Evolutionary conservation across 92 coral and sea anemone genomes (phyloP).

Genomic region (Actinernus sp.): DNA sequence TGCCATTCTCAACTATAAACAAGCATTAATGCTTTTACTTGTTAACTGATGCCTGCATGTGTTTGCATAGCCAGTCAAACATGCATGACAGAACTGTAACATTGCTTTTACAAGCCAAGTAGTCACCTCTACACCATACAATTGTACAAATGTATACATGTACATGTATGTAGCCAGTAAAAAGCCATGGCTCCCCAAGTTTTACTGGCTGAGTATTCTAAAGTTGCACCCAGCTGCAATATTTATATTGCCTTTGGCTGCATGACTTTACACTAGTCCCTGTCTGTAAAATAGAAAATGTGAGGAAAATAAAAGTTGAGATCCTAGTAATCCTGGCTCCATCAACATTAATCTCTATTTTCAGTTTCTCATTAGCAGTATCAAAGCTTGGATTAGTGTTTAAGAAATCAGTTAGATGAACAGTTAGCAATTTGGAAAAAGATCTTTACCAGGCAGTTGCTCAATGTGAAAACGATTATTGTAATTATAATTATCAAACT

Average conservation of each 20-base stretch:
- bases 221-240: slow-evolving; percentile 51
- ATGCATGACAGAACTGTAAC: too few relatives aligned
- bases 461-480: slow-evolving; percentile 39
- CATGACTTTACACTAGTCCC: slow-evolving; percentile 39
- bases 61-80: too few relatives aligned
- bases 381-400: neutral
- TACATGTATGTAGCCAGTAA: too few relatives aligned
- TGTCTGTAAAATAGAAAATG: slow-evolving; percentile 37
- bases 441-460: slow-evolving; percentile 18
- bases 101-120: too few relatives aligned
- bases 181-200: too few relatives aligned
- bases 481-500: too few relatives aligned
- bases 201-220: too few relatives aligned
- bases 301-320: slow-evolving; percentile 33
- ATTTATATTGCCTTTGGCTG: slow-evolving; percentile 52
- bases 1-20: too few relatives aligned
- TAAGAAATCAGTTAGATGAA: slow-evolving; percentile 13
- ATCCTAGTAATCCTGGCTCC: slow-evolving; percentile 55
- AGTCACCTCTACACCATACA: too few relatives aligned
- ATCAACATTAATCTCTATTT: slow-evolving; percentile 45
- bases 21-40: too few relatives aligned
- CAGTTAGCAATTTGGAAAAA: slow-evolving; percentile 28
- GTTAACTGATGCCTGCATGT: too few relatives aligned
- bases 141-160: too few relatives aligned
- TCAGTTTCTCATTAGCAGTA: slow-evolving; percentile 21